Conservation (phyloP, 2,888 invertebrate species). For the Anorthoa munda region DNA sequence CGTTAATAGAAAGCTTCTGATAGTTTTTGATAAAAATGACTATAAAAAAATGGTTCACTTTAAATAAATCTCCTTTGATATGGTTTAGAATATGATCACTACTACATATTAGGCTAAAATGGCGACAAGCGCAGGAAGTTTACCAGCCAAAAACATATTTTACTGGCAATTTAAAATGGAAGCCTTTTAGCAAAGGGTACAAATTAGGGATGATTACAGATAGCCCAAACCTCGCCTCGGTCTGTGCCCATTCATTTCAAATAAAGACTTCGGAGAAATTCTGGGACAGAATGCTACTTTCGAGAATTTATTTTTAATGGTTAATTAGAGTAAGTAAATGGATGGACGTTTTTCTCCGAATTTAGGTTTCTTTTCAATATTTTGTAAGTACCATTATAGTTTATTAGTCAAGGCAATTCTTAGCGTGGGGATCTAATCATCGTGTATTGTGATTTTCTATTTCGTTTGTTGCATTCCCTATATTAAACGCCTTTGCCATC, state of each 20-base stretch:
- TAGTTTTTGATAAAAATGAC: too few relatives aligned
- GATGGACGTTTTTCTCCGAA: neutral
- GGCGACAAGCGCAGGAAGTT: slow-evolving; percentile 15
- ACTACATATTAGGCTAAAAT: neutral
- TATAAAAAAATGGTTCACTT: too few relatives aligned
- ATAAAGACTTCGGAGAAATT: slow-evolving; percentile 21
- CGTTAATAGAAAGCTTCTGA: too few relatives aligned
- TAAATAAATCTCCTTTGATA: neutral
- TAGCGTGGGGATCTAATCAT: too few relatives aligned
- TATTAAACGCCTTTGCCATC: too few relatives aligned
- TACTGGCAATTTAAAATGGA: slow-evolving; percentile 16
- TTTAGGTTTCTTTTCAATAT: neutral
- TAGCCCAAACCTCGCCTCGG: slow-evolving; percentile 30
- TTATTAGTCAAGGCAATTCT: neutral
- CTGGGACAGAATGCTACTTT: slow-evolving; percentile 16
- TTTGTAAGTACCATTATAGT: neutral
- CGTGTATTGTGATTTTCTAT: too few relatives aligned
- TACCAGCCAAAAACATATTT: neutral
- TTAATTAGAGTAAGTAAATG: slow-evolving; percentile 28
- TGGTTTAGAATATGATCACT: neutral
- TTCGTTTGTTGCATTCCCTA: too few relatives aligned
- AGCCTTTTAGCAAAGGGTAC: slow-evolving; percentile 21
- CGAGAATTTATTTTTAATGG: slow-evolving; percentile 12
- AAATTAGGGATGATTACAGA: slow-evolving; percentile 47
- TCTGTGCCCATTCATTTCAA: slow-evolving; percentile 29